phyloP scores from a whole-genome alignment of 2,888 invertebrate genomes.

The Gnatocerus cornutus region DNA sequence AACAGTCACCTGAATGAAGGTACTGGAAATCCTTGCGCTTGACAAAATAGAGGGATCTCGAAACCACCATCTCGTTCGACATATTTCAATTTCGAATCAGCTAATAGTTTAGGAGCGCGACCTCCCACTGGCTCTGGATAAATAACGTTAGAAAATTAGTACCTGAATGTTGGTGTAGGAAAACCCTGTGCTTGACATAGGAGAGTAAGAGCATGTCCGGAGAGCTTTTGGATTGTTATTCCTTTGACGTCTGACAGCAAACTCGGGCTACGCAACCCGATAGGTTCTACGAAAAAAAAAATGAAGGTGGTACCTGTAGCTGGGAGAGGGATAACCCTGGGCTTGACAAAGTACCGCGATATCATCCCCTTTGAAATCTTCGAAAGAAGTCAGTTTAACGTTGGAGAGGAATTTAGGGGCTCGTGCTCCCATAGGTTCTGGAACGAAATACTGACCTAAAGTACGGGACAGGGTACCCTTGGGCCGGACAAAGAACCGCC shows the following conservation, averaged over 20 bases:
- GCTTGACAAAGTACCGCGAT: constrained; percentile 72
- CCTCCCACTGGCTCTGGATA: constrained; percentile 69
- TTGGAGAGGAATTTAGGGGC: constrained; percentile 65
- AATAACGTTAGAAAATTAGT: constrained; percentile 60
- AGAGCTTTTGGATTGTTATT: constrained; percentile 64
- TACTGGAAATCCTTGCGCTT: constrained; percentile 76
- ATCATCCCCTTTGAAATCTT: constrained; percentile 56
- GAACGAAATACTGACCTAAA: constrained; percentile 72
- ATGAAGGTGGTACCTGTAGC: constrained; percentile 71
- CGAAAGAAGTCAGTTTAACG: constrained; percentile 63
- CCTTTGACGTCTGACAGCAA: constrained; percentile 63
- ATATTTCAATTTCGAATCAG: constrained; percentile 65
- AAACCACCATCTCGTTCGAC: constrained; percentile 55
- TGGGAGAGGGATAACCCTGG: constrained; percentile 75
- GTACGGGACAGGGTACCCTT: constrained; percentile 78
- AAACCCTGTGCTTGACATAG: constrained; percentile 76
- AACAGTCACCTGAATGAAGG: constrained; percentile 72
- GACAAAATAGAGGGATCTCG: constrained; percentile 70
- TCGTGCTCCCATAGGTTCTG: constrained; percentile 67
- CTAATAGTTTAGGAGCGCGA: constrained; percentile 68
- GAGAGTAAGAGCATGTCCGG: constrained; percentile 66
- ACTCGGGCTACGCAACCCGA: constrained; percentile 65
- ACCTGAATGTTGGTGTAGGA: constrained; percentile 75
- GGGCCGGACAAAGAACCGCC: constrained; percentile 80
- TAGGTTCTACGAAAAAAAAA: constrained; percentile 61